Base-by-base conservation (phyloP, 2,888 invertebrate genomes). In the Myathropa florea region DNA sequence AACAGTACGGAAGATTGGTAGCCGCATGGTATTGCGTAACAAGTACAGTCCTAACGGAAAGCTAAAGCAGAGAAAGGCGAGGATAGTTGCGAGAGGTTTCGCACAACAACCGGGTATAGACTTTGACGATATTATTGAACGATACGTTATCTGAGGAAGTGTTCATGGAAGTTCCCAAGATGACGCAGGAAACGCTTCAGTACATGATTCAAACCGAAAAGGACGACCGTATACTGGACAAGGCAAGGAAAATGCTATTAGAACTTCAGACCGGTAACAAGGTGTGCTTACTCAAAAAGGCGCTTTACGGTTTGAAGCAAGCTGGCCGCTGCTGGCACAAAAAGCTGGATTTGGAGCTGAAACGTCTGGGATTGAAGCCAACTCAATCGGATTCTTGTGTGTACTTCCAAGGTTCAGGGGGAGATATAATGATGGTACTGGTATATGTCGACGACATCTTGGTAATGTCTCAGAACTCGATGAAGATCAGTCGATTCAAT, bases 321-420 rank as follows among this genome's bases (percentile, higher is more conserved):
- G 68, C 61, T 6, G 76, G 76, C 26, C 59, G 61, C 60, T 77
- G 53, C 23, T 77, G 76, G 75, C 24, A 65, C 14, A 28, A 75
- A 7, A 77, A 10, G 21, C 23, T 60, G 1, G 21, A 53, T 12
- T 12, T 28, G 18, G 67, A 67, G 21, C 60, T 76, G 1, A 63
- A 24, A 6, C 24, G 28, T 33, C 33, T 65, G 12, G 39, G 64
- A 24, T 57, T 73, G 18, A 53, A 21, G 14, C 30, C 61, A 2
- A 63, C 36, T 6, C 55, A 75, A 26, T 64, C 64, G 24, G 57
- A 64, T 23, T 30, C 36, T 33, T 75, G 26, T 12, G 67, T 61
- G 14, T 77, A 68, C 59, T 63, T 70, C 10, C 36, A 53, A 33
- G 75, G 26, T 64, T 75, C 53, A 73, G n/a, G 36, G 55, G 55